phyloP scores from a whole-genome alignment of 2,113 vertebrate genomes.

The Gobius niger region DNA sequence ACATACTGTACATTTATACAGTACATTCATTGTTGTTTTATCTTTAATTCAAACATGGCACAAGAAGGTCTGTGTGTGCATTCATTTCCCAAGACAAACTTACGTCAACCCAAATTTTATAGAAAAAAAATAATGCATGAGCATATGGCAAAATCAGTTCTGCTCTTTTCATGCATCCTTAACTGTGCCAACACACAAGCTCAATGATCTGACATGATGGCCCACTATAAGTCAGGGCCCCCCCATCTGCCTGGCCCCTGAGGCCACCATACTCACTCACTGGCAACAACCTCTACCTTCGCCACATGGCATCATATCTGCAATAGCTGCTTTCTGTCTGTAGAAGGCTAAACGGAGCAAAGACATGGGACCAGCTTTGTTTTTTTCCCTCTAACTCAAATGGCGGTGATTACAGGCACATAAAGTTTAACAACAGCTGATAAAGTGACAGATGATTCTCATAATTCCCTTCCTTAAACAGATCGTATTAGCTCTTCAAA shows the following conservation, averaged over 20 bases:
- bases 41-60: no score
- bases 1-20: no score
- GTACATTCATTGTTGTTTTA: no score
- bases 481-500: conserved; percentile 49
- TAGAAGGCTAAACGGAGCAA: neutral
- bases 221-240: conserved; percentile 36
- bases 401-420: neutral
- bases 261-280: conserved; percentile 30
- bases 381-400: neutral
- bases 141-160: conserved; percentile 8
- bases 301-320: conserved; percentile 21
- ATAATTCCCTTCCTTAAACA: conserved; percentile 43
- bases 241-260: conserved; percentile 50
- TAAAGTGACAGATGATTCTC: conserved; percentile 37
- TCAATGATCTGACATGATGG: conserved; percentile 46
- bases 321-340: conserved; percentile 11
- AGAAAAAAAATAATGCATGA: neutral
- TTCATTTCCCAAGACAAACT: no score
- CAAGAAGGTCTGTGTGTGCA: no score
- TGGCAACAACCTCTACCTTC: conserved; percentile 48
- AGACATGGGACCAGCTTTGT: no score
- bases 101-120: neutral
- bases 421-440: conserved; percentile 7
- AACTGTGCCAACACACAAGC: conserved; percentile 41
- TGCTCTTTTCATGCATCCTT: conserved; percentile 20